These are phyloP conservation scores for Nestor notabilis DNA, from an alignment of 2,113 vertebrate genomes.

Conservation along the genomic window DNA sequence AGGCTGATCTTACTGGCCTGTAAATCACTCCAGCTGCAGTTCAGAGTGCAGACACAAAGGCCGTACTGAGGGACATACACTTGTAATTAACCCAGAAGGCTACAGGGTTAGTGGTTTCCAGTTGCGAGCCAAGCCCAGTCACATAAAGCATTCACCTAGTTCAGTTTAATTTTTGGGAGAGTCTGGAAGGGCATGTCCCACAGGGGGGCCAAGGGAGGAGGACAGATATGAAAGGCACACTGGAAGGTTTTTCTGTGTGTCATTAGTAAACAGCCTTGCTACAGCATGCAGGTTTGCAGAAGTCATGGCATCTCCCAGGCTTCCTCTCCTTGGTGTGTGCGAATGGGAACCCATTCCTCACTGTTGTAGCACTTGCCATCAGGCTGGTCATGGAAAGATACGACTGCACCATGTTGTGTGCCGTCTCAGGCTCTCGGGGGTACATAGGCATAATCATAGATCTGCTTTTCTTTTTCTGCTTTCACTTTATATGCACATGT, in stretches of 20 bases:
- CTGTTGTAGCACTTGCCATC: background rate
- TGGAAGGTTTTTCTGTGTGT: conserved; percentile 45
- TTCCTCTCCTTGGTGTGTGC: background rate
- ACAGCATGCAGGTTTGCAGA: conserved; percentile 29
- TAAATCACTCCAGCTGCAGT: background rate
- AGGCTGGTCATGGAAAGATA: background rate
- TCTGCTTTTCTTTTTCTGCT: conserved; percentile 2
- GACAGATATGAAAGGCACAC: background rate
- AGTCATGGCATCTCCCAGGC: conserved; percentile 51
- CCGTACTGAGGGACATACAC: background rate
- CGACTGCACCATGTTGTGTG: background rate
- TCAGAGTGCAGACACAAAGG: background rate
- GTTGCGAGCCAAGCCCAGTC: background rate
- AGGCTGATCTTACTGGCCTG: background rate
- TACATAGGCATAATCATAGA: background rate
- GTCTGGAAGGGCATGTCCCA: background rate
- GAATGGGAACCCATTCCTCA: background rate
- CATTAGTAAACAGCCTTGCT: conserved; percentile 53
- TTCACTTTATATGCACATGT: background rate
- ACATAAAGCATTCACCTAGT: background rate
- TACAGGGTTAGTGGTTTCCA: background rate
- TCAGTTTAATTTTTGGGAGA: background rate
- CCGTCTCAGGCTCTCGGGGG: background rate
- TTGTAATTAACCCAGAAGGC: background rate
- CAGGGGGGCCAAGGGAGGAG: background rate